Percentiles rank a stretch among this genome's conserved stretches.
Conservation (phyloP, 2,888 invertebrate genomes). For the Apodemia duryi region DNA sequence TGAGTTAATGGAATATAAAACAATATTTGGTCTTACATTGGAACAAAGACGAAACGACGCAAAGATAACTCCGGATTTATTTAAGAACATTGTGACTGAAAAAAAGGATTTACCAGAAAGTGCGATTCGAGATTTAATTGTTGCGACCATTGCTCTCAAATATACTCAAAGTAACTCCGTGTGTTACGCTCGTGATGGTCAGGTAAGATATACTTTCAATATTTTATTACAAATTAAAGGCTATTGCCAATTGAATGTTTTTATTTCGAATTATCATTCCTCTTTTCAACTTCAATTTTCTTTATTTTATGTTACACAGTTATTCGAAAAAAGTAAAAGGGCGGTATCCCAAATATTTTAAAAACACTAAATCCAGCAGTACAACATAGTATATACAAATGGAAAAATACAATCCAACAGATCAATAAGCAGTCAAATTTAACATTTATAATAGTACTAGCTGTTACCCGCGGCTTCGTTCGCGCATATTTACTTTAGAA, state of each 20-base stretch:
- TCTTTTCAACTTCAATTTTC: too few relatives aligned
- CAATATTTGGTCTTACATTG: constrained; percentile 60
- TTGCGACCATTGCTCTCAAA: constrained; percentile 97
- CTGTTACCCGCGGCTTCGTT: too few relatives aligned
- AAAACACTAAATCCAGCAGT: too few relatives aligned
- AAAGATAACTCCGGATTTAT: constrained; percentile 86
- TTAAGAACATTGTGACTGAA: constrained; percentile 89
- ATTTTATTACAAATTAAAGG: background rate
- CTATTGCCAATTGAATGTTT: background rate
- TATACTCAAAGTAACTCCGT: constrained; percentile 99
- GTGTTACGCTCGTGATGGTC: constrained; percentile 95
- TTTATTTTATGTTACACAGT: too few relatives aligned
- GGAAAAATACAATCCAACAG: too few relatives aligned
- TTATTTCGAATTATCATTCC: too few relatives aligned
- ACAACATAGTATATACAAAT: too few relatives aligned
- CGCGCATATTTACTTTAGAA: too few relatives aligned
- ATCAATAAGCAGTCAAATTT: too few relatives aligned
- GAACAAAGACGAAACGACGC: constrained; percentile 95
- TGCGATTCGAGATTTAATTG: constrained; percentile 93
- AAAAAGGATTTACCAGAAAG: constrained; percentile 83
- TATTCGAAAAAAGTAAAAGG: too few relatives aligned
- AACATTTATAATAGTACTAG: too few relatives aligned
- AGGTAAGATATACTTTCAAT: constrained; percentile 65
- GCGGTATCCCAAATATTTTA: too few relatives aligned
- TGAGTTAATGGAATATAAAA: constrained; percentile 86